Evolutionary conservation across 2,113 vertebrate genomes (phyloP), one percentile per base, ranked within the genome.

Genomic region (Oceanites oceanicus): DNA sequence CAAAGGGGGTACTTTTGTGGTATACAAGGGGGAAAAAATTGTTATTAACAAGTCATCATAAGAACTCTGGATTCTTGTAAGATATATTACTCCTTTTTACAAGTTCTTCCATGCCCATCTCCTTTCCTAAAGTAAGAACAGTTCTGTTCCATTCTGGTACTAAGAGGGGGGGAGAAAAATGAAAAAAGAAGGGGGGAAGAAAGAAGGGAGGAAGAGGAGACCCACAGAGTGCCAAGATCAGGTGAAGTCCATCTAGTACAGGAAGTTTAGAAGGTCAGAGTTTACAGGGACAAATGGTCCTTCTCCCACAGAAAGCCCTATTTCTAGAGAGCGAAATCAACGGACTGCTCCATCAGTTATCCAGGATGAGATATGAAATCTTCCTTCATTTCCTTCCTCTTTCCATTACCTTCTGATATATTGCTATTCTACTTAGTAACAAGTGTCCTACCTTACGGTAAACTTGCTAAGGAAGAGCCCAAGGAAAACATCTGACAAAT

Each of bases 401-500:
- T 85, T 76, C 75, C 83, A 82, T 78, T 91, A 71, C 53, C 45
- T 91, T 91, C 89, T 95, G 89, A 91, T 92, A 87, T 87, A 94
- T 96, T 78, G 62, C 80, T 72, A 9, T 65, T 79, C 80, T 74
- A 72, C 0, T 0, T 59, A 76, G 66, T 50, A 95, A 49, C 91
- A 95, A 89, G 89, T 95, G 95, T 92, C 66, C 70, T 73, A 95
- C 91, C 95, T 95, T 63, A 58, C 0, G 0, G 53, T 79, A 87
- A 95, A 85, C 66, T 89, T 95, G 58, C 62, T 66, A 78, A 66
- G 80, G 62, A 94, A 82, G 50, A 92, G 36, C 70, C 67, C 36
- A 68, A 87, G 86, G 88, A 89, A 89, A 95, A 85, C n/a, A 90
- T 66, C 76, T 92, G 91, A 96, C 74, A 96, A 95, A 91, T 55